Evolutionary conservation across 1,140 invertebrate genomes (phyloP).

Genomic region (Cotesia vestalis): DNA sequence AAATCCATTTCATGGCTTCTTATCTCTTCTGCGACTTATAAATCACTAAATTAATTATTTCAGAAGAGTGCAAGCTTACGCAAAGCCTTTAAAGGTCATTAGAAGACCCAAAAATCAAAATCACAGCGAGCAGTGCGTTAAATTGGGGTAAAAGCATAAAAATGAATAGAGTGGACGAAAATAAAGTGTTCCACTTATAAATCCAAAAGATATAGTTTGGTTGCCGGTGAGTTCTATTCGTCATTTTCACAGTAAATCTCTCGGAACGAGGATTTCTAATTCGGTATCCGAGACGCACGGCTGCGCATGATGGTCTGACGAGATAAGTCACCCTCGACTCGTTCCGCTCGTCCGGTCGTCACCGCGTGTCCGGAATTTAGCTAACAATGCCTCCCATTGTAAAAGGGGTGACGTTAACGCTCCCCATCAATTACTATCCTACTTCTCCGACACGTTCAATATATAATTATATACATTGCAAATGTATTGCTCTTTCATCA

Average conservation of each 20-base stretch:
- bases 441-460: constrained; percentile 9
- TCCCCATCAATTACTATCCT: constrained; percentile 20
- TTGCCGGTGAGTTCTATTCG: too few relatives aligned
- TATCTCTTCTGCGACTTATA: too few relatives aligned
- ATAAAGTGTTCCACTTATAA: neutral
- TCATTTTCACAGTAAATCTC: constrained; percentile 10
- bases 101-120: too few relatives aligned
- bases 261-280: constrained; percentile 19
- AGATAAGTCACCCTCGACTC: constrained; percentile 23
- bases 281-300: constrained; percentile 16
- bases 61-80: too few relatives aligned
- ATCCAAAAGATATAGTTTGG: too few relatives aligned
- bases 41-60: too few relatives aligned
- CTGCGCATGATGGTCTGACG: constrained; percentile 19
- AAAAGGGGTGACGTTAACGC: constrained; percentile 11
- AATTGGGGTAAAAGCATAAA: too few relatives aligned
- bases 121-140: too few relatives aligned
- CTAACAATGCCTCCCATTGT: constrained; percentile 28
- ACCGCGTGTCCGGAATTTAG: constrained; percentile 25
- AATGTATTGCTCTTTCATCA: too few relatives aligned
- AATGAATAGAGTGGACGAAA: neutral
- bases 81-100: too few relatives aligned
- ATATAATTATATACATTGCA: constrained; percentile 8
- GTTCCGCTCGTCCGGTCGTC: constrained; percentile 27
- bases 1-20: too few relatives aligned